phyloP scores from a whole-genome alignment of 2,113 vertebrate genomes.

The Bufo bufo region DNA sequence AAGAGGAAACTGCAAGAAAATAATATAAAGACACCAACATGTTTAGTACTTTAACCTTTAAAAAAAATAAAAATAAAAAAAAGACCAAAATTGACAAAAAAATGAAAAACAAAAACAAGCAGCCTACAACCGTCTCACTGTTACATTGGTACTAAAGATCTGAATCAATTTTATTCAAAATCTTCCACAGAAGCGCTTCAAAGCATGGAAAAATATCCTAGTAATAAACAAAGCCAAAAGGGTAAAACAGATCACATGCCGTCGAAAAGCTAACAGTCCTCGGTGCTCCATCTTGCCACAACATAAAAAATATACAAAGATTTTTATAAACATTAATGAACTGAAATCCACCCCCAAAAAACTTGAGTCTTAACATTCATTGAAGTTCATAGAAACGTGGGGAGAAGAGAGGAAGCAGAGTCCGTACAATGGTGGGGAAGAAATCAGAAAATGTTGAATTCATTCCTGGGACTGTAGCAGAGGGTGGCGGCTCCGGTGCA shows the following conservation, averaged over 20 bases:
- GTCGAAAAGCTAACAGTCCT: conserved; percentile 56
- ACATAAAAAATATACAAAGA: conserved; percentile 47
- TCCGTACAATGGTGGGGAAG: neutral
- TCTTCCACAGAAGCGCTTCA: conserved; percentile 47
- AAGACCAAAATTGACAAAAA: neutral
- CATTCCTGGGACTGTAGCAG: neutral
- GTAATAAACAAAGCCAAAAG: conserved; percentile 42
- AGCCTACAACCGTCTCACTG: neutral
- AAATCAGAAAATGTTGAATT: neutral
- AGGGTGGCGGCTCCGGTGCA: neutral
- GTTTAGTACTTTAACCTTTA: neutral
- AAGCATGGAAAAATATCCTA: conserved; percentile 52
- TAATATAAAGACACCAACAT: neutral
- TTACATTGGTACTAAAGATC: conserved; percentile 27
- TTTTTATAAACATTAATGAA: conserved; percentile 30
- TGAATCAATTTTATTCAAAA: conserved; percentile 55
- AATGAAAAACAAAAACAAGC: neutral
- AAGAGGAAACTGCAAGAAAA: neutral
- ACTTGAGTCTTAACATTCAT: conserved; percentile 43
- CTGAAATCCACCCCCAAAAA: neutral
- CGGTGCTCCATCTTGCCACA: conserved; percentile 33
- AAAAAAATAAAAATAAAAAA: neutral
- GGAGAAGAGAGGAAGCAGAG: neutral
- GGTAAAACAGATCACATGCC: conserved; percentile 47
- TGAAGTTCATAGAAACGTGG: neutral